A percentile compares a stretch with the other conserved stretches of the same genome.
phyloP scores from a whole-genome alignment of 2,113 vertebrate genomes.

The Rhynchomys soricoides region DNA sequence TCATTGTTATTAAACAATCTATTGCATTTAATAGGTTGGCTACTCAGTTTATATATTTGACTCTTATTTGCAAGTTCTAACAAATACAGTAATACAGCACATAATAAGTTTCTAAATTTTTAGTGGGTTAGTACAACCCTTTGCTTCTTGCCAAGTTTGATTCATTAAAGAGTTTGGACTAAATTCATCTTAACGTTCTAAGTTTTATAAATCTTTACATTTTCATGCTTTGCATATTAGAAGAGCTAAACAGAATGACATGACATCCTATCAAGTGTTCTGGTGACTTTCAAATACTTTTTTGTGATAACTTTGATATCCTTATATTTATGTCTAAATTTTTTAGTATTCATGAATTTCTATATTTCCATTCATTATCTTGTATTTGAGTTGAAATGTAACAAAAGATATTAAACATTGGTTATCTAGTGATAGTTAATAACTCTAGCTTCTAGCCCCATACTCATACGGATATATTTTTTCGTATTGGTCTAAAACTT shows the following conservation, averaged over 20 bases:
- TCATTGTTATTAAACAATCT: neutral
- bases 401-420: neutral
- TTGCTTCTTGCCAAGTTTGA: neutral
- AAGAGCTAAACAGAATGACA: neutral
- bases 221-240: neutral
- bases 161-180: neutral
- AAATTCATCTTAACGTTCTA: neutral
- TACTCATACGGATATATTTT: neutral
- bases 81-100: neutral
- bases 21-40: neutral
- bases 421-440: neutral
- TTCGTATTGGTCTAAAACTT: neutral
- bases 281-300: neutral
- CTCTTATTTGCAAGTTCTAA: neutral
- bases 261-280: rapidly evolving
- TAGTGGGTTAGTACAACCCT: neutral
- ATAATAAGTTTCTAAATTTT: neutral
- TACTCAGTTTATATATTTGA: neutral
- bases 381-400: neutral
- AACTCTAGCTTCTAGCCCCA: neutral
- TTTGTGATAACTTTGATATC: neutral
- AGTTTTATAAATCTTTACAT: neutral
- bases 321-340: neutral
- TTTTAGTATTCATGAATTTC: neutral
- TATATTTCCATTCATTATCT: neutral